Evolutionary conservation across 2,797 vertebrate genomes (phyloP), one percentile per base, ranked within the genome.

Genomic region (Scolopax rusticola): DNA sequence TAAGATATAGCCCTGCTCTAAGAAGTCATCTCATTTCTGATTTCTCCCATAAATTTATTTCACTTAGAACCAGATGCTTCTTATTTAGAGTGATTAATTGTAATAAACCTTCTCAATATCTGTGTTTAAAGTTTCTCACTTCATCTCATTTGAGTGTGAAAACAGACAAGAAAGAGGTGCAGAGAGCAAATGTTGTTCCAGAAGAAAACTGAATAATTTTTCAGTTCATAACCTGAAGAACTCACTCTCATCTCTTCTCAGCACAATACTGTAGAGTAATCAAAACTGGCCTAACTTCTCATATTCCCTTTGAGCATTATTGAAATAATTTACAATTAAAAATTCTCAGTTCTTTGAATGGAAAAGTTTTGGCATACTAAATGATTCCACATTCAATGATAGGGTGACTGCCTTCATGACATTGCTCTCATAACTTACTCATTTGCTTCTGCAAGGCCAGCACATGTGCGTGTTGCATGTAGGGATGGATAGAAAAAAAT

Each of bases 11-110:
- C 68, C 74, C 53, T 47, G 59, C 45, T 87, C 48, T 32, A 82
- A 87, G 71, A 94, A 90, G 67, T 82, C 77, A 84, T 90, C 48
- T 90, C 60, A 45, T 84, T 91, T 95, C 75, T 92, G 74, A 83
- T 80, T 84, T 83, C 77, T 84, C 33, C 53, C 70, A 92, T 36
- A 91, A 89, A 77, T 93, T 63, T 15, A 82, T 48, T 59, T 68
- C 73, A 47, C 60, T 79, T 20, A 53, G 63, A 76, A 77, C 40
- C 67, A 95, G 87, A 91, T 74, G 74, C 70, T 95, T 90, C 83
- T 79, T 83, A 79, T 69, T 84, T 40, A 74, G 48, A 78, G 11
- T 77, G 83, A 95, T 92, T 84, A 88, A 89, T 77, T 90, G 9
- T 57, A 95, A 74, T 53, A 89, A 93, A 79, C 79, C 15, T 45